phyloP scores from a whole-genome alignment of 2,113 vertebrate species.

The Ibidorhyncha struthersii region DNA sequence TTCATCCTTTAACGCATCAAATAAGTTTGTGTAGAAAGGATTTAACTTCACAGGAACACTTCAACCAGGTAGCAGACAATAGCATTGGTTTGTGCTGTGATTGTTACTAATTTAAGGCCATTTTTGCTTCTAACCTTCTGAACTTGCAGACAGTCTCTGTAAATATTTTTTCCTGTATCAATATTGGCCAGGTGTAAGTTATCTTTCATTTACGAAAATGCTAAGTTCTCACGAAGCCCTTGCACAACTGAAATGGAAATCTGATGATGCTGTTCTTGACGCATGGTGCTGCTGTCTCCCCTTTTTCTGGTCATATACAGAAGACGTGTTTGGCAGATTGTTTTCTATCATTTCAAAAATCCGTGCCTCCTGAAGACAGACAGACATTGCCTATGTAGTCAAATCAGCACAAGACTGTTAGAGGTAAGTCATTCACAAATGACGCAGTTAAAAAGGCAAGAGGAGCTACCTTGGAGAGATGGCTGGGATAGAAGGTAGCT shows the following conservation, averaged over 20 bases:
- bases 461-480: neutral
- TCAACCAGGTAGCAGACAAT: neutral
- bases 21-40: neutral
- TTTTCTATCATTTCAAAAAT: neutral
- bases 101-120: neutral
- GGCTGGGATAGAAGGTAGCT: neutral
- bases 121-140: neutral
- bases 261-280: neutral
- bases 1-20: neutral
- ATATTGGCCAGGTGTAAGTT: neutral
- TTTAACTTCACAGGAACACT: neutral
- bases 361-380: neutral
- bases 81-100: neutral
- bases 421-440: neutral
- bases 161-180: neutral
- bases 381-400: neutral
- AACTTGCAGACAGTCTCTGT: neutral
- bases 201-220: neutral
- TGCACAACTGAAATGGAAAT: neutral
- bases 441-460: neutral
- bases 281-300: fast-evolving
- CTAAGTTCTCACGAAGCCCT: neutral
- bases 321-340: neutral
- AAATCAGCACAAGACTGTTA: neutral
- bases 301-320: neutral